These are phyloP conservation scores for Alaudala cheleensis DNA, from an alignment of 2,113 vertebrate genomes.

Conservation along the genomic window DNA sequence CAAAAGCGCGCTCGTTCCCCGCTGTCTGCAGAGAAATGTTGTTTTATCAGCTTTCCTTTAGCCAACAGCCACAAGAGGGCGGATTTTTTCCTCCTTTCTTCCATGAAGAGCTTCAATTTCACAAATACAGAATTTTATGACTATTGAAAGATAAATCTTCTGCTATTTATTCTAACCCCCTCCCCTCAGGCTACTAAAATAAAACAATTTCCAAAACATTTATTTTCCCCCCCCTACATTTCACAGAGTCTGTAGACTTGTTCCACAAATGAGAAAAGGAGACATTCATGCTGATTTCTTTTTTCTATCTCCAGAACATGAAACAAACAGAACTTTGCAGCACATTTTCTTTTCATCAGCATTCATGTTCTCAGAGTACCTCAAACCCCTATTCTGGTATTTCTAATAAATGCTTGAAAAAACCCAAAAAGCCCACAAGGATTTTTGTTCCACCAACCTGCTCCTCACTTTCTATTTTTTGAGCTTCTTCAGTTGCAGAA, in stretches of 20 bases:
- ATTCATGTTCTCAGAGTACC: background rate
- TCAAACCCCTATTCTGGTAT: background rate
- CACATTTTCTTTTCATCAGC: background rate
- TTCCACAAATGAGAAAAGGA: background rate
- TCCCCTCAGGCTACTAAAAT: background rate
- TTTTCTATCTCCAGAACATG: background rate
- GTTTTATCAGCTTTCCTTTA: background rate
- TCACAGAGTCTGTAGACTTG: background rate
- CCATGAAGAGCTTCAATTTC: background rate
- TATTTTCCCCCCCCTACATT: fast-evolving
- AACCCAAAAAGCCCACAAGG: background rate
- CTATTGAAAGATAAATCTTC: background rate
- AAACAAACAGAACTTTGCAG: background rate
- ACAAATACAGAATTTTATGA: background rate
- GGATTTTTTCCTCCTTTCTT: slow-evolving; percentile 70
- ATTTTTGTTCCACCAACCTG: background rate
- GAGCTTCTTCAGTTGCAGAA: background rate
- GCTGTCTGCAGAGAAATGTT: background rate
- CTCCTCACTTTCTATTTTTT: background rate
- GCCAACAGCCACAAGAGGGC: slow-evolving; percentile 70
- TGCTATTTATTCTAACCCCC: background rate
- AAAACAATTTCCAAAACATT: background rate
- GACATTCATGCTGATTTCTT: background rate
- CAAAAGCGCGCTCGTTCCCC: background rate
- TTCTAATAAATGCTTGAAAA: background rate